Base-by-base conservation (phyloP, 2,113 vertebrate genomes). In the Nicator chloris region DNA sequence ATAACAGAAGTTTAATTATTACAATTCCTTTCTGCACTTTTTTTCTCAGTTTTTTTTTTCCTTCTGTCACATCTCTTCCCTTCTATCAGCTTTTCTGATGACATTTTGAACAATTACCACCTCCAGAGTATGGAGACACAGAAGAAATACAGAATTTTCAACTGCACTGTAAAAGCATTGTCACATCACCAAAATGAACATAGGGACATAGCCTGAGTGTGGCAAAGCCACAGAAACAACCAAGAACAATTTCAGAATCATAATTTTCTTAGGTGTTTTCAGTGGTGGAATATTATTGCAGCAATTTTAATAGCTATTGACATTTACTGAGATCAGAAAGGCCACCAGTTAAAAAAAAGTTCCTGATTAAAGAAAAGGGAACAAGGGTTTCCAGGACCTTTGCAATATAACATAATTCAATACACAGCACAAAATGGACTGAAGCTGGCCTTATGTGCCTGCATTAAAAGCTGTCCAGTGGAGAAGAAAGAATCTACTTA, bases 361-460 rank as follows among this genome's bases (percentile, higher is more conserved):
- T 85, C n/a, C 42, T 33, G 12, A 50, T 64, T 40, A 81, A 86
- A 69, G 13, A 50, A 77, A 68, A 83, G 20, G 11, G 27, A 83
- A 50, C 9, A 54, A 63, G 63, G 13, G 4, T 56, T 91, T 82
- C 40, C 54, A 86, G 15, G 24, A 76, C 28, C 22, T 82, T 44
- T 75, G 44, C 31, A 44, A 60, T 8, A 5, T 21, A 68, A 64
- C 2, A 0, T 42, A 66, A 63, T 59, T 61, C 56, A 88, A 37
- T 11, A 39, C 3, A 39, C 0, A 0, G 8, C 31, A 86, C 22
- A 42, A 66, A 88, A 75, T 4, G 15, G 11, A 19, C 27, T 63
- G 26, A 73, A 40, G 59, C 5, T 56, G 33, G 18, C 24, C 17
- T 24, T 59, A 37, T 0, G 0, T 61, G 50, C 19, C 54, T 23